These are phyloP conservation scores for Drosophila leonis DNA, from an alignment of 2,888 invertebrate genomes.

Conservation along the genomic window DNA sequence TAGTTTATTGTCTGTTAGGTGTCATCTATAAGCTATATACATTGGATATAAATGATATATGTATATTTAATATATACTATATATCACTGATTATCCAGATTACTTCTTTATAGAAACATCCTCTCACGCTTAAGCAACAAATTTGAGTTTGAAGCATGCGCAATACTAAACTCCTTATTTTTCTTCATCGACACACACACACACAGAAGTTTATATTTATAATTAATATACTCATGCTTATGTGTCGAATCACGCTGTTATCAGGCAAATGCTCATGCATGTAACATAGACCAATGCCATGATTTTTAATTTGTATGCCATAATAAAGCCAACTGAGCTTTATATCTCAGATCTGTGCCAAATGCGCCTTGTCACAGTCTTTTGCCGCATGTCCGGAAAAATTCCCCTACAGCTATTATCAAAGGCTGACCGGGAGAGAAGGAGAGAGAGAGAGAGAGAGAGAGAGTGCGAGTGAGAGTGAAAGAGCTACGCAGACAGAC, in stretches of 20 bases:
- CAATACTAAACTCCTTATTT: neutral
- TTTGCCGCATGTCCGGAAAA: conserved; percentile 15
- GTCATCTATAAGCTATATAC: neutral
- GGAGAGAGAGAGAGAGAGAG: conserved; percentile 12
- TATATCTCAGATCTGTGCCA: conserved; percentile 35
- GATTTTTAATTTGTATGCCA: conserved; percentile 35
- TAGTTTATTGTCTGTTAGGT: neutral
- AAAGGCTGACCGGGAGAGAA: conserved; percentile 27
- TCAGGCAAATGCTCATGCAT: conserved; percentile 31
- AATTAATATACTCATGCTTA: neutral
- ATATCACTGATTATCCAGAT: neutral
- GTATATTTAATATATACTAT: neutral
- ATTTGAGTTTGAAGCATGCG: neutral
- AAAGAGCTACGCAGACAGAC: neutral
- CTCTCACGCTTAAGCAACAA: no score
- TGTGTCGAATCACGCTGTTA: conserved; percentile 38
- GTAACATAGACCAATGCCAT: conserved; percentile 43
- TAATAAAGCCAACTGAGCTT: conserved; percentile 9
- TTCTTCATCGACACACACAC: neutral
- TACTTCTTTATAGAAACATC: neutral
- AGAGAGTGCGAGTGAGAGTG: conserved; percentile 11
- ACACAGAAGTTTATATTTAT: neutral
- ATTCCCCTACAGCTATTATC: conserved; percentile 19
- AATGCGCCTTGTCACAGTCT: conserved; percentile 7
- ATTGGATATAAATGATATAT: neutral